Evolutionary conservation across 2,113 vertebrate species (phyloP).

Genomic region (Chelonoidis abingdonii): DNA sequence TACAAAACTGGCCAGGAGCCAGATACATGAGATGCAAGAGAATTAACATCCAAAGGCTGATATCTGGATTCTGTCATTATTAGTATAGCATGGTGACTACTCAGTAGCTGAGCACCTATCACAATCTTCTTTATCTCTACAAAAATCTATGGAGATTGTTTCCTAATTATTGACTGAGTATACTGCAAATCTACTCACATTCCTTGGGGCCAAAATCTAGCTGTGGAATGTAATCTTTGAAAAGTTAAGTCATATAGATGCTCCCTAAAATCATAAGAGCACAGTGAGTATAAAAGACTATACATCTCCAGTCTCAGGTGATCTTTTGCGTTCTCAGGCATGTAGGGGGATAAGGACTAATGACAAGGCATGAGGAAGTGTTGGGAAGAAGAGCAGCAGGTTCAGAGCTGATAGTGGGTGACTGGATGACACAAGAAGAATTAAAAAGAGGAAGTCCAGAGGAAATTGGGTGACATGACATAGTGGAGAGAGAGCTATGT

Average conservation of each 20-base stretch:
- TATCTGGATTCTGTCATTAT: constrained; percentile 4
- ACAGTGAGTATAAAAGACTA: neutral
- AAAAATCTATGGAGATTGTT: neutral
- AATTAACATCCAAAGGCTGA: constrained; percentile 10
- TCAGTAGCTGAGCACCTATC: neutral
- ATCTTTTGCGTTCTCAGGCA: neutral
- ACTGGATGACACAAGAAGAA: neutral
- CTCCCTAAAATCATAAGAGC: neutral
- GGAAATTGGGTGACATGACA: neutral
- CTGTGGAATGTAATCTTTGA: neutral
- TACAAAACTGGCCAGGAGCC: neutral
- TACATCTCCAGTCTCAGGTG: neutral
- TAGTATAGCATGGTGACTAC: neutral
- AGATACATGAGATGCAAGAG: constrained; percentile 6
- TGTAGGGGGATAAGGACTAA: neutral
- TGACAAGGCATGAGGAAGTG: neutral
- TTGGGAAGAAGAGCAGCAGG: neutral
- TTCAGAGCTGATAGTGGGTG: neutral
- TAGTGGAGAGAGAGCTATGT: neutral
- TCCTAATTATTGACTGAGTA: neutral
- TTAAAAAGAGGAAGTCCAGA: neutral
- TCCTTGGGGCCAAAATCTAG: neutral
- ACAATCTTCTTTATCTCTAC: neutral
- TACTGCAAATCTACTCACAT: neutral
- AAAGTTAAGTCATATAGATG: neutral